A percentile compares a stretch with the other conserved stretches of the same genome.
Evolutionary conservation across 2,113 vertebrate species (phyloP).

Genomic region (Catagonus wagneri): DNA sequence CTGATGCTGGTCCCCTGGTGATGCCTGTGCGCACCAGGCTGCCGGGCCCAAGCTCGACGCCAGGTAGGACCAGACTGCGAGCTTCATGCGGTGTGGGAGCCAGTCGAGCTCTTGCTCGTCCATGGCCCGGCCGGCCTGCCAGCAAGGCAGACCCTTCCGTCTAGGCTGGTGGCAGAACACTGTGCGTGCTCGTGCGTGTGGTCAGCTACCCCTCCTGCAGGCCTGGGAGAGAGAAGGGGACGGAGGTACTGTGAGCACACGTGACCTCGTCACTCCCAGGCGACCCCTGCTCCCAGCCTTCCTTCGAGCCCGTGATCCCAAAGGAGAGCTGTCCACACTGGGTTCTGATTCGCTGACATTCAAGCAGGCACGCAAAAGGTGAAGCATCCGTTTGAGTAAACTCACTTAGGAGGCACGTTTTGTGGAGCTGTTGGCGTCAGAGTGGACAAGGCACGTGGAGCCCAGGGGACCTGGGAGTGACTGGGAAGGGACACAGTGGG

Average conservation of each 20-base stretch:
- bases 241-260: neutral
- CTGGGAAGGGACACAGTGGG: no score
- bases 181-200: rapidly evolving
- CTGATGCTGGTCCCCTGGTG: slow-evolving; percentile 35
- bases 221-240: neutral
- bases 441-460: neutral
- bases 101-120: neutral
- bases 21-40: neutral
- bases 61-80: neutral
- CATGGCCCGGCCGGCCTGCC: rapidly evolving
- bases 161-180: neutral
- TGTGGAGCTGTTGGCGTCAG: neutral
- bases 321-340: neutral
- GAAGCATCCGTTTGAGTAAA: neutral
- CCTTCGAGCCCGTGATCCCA: neutral
- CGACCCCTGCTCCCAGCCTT: neutral
- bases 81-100: rapidly evolving
- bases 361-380: neutral
- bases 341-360: neutral
- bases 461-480: neutral
- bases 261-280: neutral
- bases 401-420: neutral
- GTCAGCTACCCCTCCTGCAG: neutral
- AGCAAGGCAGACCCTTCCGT: no score
- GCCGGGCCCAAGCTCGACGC: neutral